phyloP scores from a whole-genome alignment of 2,797 vertebrate genomes.

The Cirrhinus mrigala region DNA sequence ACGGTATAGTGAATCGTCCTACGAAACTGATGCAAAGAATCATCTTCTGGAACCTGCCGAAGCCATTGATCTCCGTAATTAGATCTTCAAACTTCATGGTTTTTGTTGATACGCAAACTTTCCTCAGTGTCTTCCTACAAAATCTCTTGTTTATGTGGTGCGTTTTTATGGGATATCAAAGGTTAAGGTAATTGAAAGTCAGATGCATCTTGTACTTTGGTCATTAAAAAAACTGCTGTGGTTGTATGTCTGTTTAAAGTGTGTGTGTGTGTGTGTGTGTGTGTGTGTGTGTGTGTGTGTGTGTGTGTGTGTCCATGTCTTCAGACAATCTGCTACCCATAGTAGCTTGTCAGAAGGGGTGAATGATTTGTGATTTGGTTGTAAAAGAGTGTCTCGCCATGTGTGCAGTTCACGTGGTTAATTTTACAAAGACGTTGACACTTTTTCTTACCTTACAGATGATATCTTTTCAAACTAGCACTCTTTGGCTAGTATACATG shows the following conservation, averaged over 20 bases:
- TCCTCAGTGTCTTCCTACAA: neutral
- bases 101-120: neutral
- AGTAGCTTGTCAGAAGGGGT: neutral
- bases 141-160: neutral
- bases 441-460: neutral
- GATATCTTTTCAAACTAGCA: neutral
- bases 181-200: constrained; percentile 2
- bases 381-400: neutral
- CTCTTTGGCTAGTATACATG: neutral
- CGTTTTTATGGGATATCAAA: neutral
- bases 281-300: too few relatives aligned
- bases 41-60: constrained; percentile 86
- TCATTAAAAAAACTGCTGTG: neutral
- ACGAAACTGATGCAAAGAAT: constrained; percentile 80
- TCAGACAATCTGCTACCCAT: neutral
- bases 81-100: constrained; percentile 89
- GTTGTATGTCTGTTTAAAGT: neutral
- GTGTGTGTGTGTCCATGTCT: neutral
- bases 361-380: constrained; percentile 14
- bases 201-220: constrained; percentile 40
- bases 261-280: too few relatives aligned
- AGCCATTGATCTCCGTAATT: constrained; percentile 82
- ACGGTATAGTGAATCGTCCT: constrained; percentile 81
- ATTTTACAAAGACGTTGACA: neutral
- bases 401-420: neutral